Percentiles rank a stretch among this genome's conserved stretches.
Evolutionary conservation across 2,888 invertebrate genomes (phyloP).

Genomic region (Stratiomys singularior): DNA sequence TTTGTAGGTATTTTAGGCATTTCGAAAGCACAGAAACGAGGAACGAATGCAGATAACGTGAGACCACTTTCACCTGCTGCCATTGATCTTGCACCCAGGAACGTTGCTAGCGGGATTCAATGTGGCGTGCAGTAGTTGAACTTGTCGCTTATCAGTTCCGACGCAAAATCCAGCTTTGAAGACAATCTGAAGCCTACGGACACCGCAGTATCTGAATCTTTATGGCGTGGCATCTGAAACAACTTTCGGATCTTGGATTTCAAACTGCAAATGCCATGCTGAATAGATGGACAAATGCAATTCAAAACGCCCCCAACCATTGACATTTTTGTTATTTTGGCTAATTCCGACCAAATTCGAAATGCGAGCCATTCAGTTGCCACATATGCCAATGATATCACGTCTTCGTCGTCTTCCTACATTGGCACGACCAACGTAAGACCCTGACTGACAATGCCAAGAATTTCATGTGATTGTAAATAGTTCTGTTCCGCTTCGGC

Average conservation of each 20-base stretch:
- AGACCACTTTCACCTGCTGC: background rate
- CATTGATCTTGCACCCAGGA: background rate
- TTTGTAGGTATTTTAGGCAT: background rate
- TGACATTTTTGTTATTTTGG: background rate
- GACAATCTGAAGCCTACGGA: background rate
- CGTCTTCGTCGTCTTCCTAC: background rate
- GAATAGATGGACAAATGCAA: background rate
- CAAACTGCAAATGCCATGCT: background rate
- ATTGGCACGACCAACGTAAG: background rate
- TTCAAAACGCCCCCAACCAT: background rate
- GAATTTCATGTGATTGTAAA: background rate
- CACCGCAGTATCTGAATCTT: background rate
- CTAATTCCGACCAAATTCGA: background rate
- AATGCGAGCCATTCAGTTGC: no score
- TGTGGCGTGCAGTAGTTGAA: background rate
- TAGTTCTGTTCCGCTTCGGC: no score
- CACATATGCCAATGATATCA: no score
- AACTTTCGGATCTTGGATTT: background rate
- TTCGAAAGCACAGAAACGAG: slow-evolving; percentile 1
- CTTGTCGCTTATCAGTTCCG: background rate
- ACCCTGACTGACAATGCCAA: background rate
- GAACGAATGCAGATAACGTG: background rate
- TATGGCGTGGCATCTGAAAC: background rate
- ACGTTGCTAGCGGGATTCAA: background rate
- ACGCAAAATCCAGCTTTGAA: background rate